A percentile compares a stretch with the other conserved stretches of the same genome.
Evolutionary conservation across 2,797 vertebrate species (phyloP).

Genomic region (Coilia nasus): DNA sequence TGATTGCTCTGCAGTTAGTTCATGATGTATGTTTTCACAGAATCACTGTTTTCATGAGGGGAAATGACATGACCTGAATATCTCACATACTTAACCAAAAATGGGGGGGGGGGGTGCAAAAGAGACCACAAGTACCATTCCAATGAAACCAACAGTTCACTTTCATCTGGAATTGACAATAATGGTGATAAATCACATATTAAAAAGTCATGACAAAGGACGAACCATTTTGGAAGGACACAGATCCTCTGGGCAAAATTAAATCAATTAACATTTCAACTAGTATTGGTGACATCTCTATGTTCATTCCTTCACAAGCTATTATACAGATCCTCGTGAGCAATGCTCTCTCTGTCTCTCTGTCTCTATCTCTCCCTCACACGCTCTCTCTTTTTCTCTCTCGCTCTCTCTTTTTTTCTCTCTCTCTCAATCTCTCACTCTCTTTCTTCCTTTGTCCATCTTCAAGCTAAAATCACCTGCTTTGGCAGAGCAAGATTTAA

Average conservation of each 20-base stretch:
- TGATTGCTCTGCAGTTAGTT: neutral
- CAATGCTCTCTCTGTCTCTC: neutral
- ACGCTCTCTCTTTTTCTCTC: constrained; percentile 22
- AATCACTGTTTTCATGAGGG: constrained; percentile 1
- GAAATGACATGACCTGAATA: constrained; percentile 16
- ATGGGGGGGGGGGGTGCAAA: neutral
- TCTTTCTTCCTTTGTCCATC: neutral
- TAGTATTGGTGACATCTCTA: neutral
- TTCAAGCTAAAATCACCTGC: constrained; percentile 32
- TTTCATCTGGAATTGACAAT: neutral
- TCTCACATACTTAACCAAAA: constrained; percentile 13
- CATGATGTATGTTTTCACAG: neutral
- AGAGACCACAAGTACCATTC: too few species aligned
- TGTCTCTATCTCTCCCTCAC: constrained; percentile 8
- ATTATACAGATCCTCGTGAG: neutral
- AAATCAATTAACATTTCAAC: too few species aligned
- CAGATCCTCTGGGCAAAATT: neutral
- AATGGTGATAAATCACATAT: neutral
- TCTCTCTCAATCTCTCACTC: neutral
- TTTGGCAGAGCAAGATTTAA: constrained; percentile 45
- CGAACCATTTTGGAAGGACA: neutral
- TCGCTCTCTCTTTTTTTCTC: neutral
- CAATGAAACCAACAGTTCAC: neutral
- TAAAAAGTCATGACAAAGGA: neutral
- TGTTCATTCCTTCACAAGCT: neutral